Base-by-base conservation (phyloP, 64 coral and sea anemone species). In the Porites lutea region DNA sequence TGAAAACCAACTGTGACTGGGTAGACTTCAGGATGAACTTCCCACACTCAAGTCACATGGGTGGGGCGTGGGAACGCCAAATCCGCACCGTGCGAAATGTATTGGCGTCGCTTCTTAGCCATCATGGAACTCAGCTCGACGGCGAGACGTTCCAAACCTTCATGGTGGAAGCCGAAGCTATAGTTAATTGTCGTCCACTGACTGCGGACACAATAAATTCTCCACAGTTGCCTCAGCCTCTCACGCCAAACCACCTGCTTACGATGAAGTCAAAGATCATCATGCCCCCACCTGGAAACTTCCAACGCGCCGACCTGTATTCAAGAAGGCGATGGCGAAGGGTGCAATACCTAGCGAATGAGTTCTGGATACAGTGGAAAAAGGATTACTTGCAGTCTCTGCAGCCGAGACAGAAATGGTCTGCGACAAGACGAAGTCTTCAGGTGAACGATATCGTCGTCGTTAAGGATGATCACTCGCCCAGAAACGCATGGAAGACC, bases 281-380 rank as follows among this genome's bases (percentile, higher is more conserved):
- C 55, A 48, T 85, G 55, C 82, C 82, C 23, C 82, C 82, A 45
- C 82, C 82, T 14, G 82, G 82, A 20, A 67, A 66, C 8, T 85
- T 85, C 48, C 47, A 85, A 65, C 19, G 82, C 8, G 22, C 82
- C 16, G 82, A 85, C 60, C 47, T 85, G 6, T 85, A 85, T 67
- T 63, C 23, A 16, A 20, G 82, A 85, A 85, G 66, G 55, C 27
- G 63, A 46, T 85, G 82, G 82, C 20, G 63, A 49, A 10, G 82
- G 10, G 60, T 66, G 8, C 82, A 85, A 27, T 85, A 85, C 60
- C 60, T 85, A 16, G 59, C 82, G 19, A 50, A 85, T 55, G 22
- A 65, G 58, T 85, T 85, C 45, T 85, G 82, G 82, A 64, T 61
- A 65, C 60, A 61, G 65, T 85, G 82, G 82, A 60, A 66, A 59